Base-by-base conservation (phyloP, 2,113 vertebrate species). In the Romanogobio albipinnatus region DNA sequence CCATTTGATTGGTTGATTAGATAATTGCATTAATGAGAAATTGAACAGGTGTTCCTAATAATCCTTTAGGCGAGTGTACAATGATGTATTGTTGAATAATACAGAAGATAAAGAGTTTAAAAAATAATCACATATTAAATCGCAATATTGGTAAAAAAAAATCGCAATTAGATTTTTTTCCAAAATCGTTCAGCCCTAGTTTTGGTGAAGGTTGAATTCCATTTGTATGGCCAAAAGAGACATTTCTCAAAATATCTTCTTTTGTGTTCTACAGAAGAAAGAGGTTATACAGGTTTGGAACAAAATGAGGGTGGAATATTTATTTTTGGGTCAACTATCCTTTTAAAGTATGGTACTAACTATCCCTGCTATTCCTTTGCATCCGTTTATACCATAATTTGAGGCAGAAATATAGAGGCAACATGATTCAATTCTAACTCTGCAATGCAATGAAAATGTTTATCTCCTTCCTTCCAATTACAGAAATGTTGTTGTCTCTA, bases 401-500 rank as follows among this genome's bases (percentile, higher is more conserved):
- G 5, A 73, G 43, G 2, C 70, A 7, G 39, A 43, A 6, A 33
- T 15, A 33, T 29, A 17, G 26, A 7, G 26, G 26, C 39, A 8
- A 1, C n/a, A 75, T 75, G 3, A 26, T 51, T 59, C 11, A 26
- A 1, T 43, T 59, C 4, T n/a, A 43, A 47, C 14, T 58, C 39
- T 24, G 47, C 7, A 39, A 17, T 66, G 4, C 2, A n/a, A 15
- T 58, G 33, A 26, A 1, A 82, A 33, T 79, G 6, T 22, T 43
- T 75, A 17, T 90, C 39, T 51, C 24, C 56, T 81, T 89, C 83
- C 84, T 81, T 89, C 83, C 85, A 91, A 83, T 89, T 91, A 90
- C 92, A 99, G 98, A 92, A 96, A 98, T 92, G 93, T 98, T 86
- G 92, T 98, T 86, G 91, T 97, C 22, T 95, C 95, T 24, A 97